These are phyloP conservation scores for Eremobia ochroleuca DNA, from an alignment of 2,888 invertebrate species.

Conservation along the genomic window DNA sequence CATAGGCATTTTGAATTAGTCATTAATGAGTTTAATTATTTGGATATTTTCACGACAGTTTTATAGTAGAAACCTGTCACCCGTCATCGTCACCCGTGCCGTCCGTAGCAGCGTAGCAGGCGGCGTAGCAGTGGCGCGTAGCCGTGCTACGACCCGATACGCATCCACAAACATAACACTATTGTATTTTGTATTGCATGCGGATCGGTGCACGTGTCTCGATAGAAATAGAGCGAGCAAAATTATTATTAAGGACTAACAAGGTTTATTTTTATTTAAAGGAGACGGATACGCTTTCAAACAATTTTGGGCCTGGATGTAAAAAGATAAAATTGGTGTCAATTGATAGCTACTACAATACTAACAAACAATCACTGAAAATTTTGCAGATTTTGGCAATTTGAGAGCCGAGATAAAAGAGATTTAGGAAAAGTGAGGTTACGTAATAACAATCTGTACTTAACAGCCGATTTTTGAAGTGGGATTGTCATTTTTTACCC, in stretches of 20 bases:
- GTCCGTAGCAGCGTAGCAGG: conserved; percentile 23
- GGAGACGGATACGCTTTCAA: too few species aligned
- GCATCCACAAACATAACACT: background rate
- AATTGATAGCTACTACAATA: too few species aligned
- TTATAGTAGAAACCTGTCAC: background rate
- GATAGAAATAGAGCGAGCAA: background rate
- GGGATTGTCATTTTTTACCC: too few species aligned
- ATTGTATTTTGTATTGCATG: background rate
- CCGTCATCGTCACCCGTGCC: background rate
- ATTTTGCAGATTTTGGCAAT: too few species aligned
- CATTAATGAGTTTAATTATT: background rate
- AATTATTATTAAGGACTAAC: background rate
- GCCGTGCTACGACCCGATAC: conserved; percentile 32
- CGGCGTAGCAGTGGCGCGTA: conserved; percentile 37
- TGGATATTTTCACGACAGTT: background rate
- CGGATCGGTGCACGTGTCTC: background rate
- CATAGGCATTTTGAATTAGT: background rate
- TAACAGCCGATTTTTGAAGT: too few species aligned
- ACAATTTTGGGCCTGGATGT: too few species aligned
- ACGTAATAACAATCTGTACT: too few species aligned
- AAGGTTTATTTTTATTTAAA: background rate
- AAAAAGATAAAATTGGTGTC: too few species aligned
- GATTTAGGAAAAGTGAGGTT: too few species aligned
- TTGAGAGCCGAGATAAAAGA: too few species aligned
- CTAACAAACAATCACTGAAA: too few species aligned